Evolutionary conservation across 2,797 vertebrate species (phyloP).

Genomic region (Vespertilio murinus): DNA sequence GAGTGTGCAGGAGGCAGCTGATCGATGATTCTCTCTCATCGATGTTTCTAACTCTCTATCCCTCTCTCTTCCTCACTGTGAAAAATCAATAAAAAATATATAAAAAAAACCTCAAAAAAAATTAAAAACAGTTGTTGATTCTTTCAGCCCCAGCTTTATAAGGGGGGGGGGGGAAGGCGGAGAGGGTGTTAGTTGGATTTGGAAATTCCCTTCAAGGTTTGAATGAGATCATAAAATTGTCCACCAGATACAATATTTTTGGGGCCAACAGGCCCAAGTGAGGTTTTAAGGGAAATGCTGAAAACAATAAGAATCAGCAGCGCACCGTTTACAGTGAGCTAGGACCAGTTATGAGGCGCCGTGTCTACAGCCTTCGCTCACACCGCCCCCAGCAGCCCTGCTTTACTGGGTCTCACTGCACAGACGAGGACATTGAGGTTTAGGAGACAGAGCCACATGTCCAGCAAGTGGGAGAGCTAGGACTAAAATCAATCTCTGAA

Average conservation of each 20-base stretch:
- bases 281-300: constrained; percentile 16
- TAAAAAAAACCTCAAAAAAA: constrained; percentile 49
- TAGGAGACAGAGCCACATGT: not conserved
- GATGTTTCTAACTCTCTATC: too few relatives aligned
- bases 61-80: too few relatives aligned
- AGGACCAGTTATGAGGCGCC: not conserved
- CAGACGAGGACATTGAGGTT: not conserved
- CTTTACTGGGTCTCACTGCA: not conserved
- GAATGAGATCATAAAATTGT: constrained; percentile 28
- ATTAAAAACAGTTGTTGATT: constrained; percentile 36
- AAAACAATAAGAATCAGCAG: not conserved
- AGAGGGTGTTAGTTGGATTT: not conserved
- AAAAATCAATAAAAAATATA: too few relatives aligned
- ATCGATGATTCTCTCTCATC: too few relatives aligned
- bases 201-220: constrained; percentile 59
- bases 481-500: not conserved
- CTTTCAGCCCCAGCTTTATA: constrained; percentile 44
- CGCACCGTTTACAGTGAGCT: not conserved
- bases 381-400: not conserved
- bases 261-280: not conserved
- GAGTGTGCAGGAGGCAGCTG: too few relatives aligned
- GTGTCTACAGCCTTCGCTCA: not conserved
- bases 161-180: not conserved
- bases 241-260: not conserved
- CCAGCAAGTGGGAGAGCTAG: not conserved